These are phyloP conservation scores for Apostichopus parvimensis DNA, from an alignment of 35 echinoderm and acorn worm species.

Conservation along the genomic window DNA sequence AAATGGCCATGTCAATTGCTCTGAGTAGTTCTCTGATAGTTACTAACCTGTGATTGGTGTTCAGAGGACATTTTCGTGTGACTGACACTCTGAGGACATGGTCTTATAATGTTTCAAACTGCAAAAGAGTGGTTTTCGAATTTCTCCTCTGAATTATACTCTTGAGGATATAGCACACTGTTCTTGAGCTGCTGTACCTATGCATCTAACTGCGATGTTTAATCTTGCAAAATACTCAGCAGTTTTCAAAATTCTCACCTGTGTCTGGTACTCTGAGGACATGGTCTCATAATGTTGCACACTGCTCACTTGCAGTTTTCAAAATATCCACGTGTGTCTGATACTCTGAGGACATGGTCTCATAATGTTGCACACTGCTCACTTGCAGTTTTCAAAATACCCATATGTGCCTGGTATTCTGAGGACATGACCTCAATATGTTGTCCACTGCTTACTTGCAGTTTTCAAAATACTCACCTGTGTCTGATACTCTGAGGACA, in stretches of 20 bases:
- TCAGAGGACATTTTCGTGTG: too few species aligned
- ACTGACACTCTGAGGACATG: too few species aligned
- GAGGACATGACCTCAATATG: constrained; percentile 74
- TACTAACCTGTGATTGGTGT: too few species aligned
- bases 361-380: constrained; percentile 88
- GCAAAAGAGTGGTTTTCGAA: too few species aligned
- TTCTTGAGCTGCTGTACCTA: constrained; percentile 79
- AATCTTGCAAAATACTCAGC: constrained; percentile 6
- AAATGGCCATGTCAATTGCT: too few species aligned
- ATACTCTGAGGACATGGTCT: constrained; percentile 73
- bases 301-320: too few species aligned
- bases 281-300: too few species aligned
- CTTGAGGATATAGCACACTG: constrained; percentile 67
- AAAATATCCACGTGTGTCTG: constrained; percentile 71
- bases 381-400: not conserved
- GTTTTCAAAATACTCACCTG: constrained; percentile 62
- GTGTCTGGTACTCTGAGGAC: not conserved
- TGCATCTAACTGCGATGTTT: constrained; percentile 62
- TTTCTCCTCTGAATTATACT: constrained; percentile 80
- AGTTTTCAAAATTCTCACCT: constrained; percentile 56
- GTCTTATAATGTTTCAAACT: too few species aligned
- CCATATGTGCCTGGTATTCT: constrained; percentile 85
- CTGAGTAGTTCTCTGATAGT: too few species aligned
- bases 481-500: not conserved
- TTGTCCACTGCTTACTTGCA: constrained; percentile 64